Percentiles rank a stretch among this genome's conserved stretches.
Conservation (phyloP, 2,888 invertebrate genomes). For the Xestia ashworthii region DNA sequence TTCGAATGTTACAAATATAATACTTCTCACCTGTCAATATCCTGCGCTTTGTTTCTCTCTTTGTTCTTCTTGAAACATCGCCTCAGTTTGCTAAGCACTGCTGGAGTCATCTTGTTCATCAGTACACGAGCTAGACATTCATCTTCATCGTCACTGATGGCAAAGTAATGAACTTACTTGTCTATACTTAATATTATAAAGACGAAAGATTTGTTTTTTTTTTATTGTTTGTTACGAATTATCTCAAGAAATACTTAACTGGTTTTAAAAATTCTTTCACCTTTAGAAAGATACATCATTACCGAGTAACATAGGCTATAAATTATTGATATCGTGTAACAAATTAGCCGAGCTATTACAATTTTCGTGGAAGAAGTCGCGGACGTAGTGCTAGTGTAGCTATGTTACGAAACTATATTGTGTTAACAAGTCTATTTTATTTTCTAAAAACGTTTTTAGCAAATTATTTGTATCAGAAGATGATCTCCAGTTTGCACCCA, state of each 20-base stretch:
- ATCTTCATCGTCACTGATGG: conserved; percentile 76
- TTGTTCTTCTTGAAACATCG: conserved; percentile 80
- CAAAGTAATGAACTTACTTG: not conserved
- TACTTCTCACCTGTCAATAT: conserved; percentile 79
- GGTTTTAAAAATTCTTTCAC: no score
- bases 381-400: not conserved
- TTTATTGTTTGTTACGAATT: no score
- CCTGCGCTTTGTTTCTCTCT: conserved; percentile 70
- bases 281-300: no score
- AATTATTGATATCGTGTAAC: no score
- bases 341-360: no score
- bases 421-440: not conserved
- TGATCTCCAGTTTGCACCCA: not conserved
- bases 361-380: no score
- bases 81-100: conserved; percentile 81
- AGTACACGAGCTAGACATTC: conserved; percentile 81
- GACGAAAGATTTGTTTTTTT: no score
- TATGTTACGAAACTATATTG: not conserved
- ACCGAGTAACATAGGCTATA: no score
- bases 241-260: no score
- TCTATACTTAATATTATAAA: no score
- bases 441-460: not conserved
- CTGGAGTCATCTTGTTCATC: conserved; percentile 82
- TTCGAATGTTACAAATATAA: not conserved
- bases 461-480: not conserved